Evolutionary conservation across 2,888 invertebrate species (phyloP), one percentile per base, ranked within the genome.

Genomic region (Leuctra nigra): DNA sequence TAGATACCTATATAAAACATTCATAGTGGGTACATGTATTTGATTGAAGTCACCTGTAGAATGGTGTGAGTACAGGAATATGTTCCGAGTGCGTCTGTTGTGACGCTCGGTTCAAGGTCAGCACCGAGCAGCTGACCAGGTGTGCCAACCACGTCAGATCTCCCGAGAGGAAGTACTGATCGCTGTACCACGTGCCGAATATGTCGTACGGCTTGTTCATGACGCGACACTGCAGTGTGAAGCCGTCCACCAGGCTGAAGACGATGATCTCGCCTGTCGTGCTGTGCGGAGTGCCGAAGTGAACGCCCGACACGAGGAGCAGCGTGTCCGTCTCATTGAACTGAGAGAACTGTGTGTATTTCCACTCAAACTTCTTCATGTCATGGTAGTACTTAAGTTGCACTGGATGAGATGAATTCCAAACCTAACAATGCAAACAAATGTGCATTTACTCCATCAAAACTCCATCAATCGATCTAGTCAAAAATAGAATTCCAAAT

Each of bases 191-290:
- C n/a, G 89, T 86, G 7, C 91, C 91, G 72, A 91, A 91, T 62
- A 91, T 85, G 69, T 91, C 91, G 66, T 90, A 91, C 0, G 91
- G 91, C 64, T 87, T 87, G 72, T 90, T 91, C 48, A 82, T 79
- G 6, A 90, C 86, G 52, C 87, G 75, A 65, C 87, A 86, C 64
- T 85, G 82, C 33, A 86, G 75, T 62, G 80, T 75, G 65, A 88
- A 87, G 54, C 80, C 80, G 66, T 78, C 85, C 84, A 67, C 39
- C 50, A 91, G 70, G 69, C 80, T 83, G 68, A 91, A 91, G 13
- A 91, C 87, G n/a, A 87, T 89, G 59, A 91, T 91, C 77, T 91
- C 91, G 9, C 91, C 91, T 0, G 87, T 87, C 1, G 87, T 89
- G 65, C 83, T 86, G 63, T 85, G 82, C 0, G 82, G 80, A 36